A percentile compares a stretch with the other conserved stretches of the same genome.
Evolutionary conservation across 2,888 invertebrate species (phyloP).

Genomic region (Parthenolecanium corni): DNA sequence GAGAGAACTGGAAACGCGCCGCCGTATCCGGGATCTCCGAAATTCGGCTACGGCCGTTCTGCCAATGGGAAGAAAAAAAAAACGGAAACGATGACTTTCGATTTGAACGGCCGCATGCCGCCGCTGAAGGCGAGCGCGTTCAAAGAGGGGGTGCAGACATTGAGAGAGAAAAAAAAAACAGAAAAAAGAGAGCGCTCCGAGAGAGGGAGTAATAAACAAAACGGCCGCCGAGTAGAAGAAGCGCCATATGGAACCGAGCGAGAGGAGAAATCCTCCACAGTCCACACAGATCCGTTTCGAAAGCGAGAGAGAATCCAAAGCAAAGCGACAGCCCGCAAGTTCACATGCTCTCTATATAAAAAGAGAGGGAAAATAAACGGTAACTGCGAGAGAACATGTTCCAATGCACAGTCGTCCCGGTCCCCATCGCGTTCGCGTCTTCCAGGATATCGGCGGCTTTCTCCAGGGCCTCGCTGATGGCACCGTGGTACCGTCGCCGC

Average conservation of each 20-base stretch:
- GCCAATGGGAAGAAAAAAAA: background rate
- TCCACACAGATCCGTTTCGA: slow-evolving; percentile 21
- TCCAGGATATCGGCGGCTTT: slow-evolving; percentile 23
- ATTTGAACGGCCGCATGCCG: background rate
- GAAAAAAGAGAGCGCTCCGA: background rate
- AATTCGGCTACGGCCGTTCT: background rate
- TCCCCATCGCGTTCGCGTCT: background rate
- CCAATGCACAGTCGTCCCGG: no score
- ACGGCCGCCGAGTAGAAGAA: background rate
- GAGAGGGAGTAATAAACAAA: background rate
- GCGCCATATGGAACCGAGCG: no score
- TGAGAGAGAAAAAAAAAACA: background rate
- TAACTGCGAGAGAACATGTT: background rate
- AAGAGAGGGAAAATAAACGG: background rate
- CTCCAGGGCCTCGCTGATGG: background rate
- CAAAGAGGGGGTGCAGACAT: no score
- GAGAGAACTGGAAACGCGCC: background rate
- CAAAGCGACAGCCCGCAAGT: background rate
- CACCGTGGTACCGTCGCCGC: background rate
- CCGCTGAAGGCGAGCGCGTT: no score
- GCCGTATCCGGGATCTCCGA: background rate
- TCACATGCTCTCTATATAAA: slow-evolving; percentile 8
- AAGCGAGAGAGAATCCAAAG: slow-evolving; percentile 6
- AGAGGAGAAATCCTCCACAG: background rate
- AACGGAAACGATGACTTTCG: slow-evolving; percentile 2